Evolutionary conservation across 2,113 vertebrate species (phyloP).

Genomic region (Triplophysa siluroides): DNA sequence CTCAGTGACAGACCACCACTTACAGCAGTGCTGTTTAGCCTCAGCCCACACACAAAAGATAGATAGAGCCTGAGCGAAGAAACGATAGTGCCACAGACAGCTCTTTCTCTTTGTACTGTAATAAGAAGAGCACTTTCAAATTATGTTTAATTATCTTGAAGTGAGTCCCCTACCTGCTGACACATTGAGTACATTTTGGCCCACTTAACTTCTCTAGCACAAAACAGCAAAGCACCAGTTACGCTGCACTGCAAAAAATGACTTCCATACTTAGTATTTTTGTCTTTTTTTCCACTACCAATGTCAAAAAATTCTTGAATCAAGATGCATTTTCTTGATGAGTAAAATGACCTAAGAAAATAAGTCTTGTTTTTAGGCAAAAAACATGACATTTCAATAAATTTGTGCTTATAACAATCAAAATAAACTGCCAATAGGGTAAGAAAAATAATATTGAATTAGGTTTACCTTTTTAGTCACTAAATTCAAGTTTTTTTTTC

Average conservation of each 20-base stretch:
- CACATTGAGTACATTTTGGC: slow-evolving; percentile 53
- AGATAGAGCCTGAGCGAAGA: background rate
- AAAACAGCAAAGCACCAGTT: slow-evolving; percentile 48
- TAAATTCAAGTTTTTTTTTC: too few species aligned
- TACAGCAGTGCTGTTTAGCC: background rate
- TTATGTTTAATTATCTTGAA: slow-evolving; percentile 58
- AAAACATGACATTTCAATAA: too few species aligned
- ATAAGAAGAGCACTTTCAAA: slow-evolving; percentile 48
- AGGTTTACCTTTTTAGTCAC: too few species aligned
- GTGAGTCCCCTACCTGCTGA: slow-evolving; percentile 53
- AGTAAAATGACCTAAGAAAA: too few species aligned
- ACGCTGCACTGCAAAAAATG: slow-evolving; percentile 11
- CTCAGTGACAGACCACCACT: background rate
- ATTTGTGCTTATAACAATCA: too few species aligned
- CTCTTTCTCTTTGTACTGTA: slow-evolving; percentile 43
- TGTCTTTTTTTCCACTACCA: too few species aligned
- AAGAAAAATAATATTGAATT: too few species aligned
- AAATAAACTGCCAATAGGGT: too few species aligned
- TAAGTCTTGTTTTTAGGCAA: too few species aligned
- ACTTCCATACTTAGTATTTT: too few species aligned
- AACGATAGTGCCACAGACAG: slow-evolving; percentile 38
- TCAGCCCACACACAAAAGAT: slow-evolving; percentile 10
- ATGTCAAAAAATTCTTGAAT: too few species aligned
- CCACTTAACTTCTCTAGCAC: slow-evolving; percentile 11
- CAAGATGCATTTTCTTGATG: too few species aligned